phyloP scores from a whole-genome alignment of 2,797 vertebrate genomes.

The Clarias laeviceps region DNA sequence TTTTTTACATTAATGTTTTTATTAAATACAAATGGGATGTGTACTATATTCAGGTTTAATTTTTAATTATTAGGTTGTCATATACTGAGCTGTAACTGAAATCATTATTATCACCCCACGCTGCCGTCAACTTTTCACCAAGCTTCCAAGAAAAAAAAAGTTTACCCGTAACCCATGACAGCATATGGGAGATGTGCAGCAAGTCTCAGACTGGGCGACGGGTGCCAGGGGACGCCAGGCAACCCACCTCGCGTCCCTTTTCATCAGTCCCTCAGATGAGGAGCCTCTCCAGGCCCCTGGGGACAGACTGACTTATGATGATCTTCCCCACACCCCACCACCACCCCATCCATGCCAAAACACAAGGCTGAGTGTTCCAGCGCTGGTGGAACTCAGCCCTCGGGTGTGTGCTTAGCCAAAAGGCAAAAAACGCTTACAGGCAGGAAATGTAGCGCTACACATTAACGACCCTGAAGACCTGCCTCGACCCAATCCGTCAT shows the following conservation, averaged over 20 bases:
- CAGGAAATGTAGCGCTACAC: slow-evolving; percentile 2
- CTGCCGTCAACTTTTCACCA: slow-evolving; percentile 9
- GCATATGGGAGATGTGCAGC: slow-evolving; percentile 80
- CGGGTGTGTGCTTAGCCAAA: slow-evolving; percentile 15
- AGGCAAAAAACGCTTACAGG: slow-evolving; percentile 23
- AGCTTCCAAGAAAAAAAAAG: slow-evolving; percentile 9
- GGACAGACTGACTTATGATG: slow-evolving; percentile 38
- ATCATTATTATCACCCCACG: neutral
- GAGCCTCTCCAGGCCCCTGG: slow-evolving; percentile 43
- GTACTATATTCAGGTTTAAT: neutral
- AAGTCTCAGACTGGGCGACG: slow-evolving; percentile 60
- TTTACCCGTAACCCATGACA: slow-evolving; percentile 59
- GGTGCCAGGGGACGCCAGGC: slow-evolving; percentile 79
- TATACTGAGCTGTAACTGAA: neutral
- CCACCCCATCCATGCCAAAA: slow-evolving; percentile 4
- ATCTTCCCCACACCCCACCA: slow-evolving; percentile 6
- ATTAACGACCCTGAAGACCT: slow-evolving; percentile 11
- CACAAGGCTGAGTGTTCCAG: slow-evolving; percentile 18
- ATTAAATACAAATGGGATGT: neutral
- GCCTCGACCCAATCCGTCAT: neutral
- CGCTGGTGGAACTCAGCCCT: slow-evolving; percentile 35
- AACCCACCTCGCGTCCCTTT: slow-evolving; percentile 66
- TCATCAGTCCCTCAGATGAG: slow-evolving; percentile 47
- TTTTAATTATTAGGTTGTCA: neutral
- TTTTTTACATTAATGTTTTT: neutral